Conservation (phyloP, 2,113 vertebrate genomes). For the Octodon degus region DNA sequence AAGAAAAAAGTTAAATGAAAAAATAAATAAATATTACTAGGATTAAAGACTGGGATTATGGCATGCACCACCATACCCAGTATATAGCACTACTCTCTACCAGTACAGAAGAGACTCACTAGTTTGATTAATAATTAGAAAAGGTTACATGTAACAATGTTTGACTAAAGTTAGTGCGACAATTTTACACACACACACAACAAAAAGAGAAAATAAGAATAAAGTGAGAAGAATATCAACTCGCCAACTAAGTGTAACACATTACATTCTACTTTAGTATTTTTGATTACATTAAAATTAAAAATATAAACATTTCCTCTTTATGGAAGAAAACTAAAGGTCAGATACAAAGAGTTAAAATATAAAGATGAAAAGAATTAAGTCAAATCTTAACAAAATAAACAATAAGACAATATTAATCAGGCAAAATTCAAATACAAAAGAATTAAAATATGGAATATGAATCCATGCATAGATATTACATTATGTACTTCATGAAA, state of each 20-base stretch:
- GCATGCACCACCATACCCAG: neutral
- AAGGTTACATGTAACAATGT: neutral
- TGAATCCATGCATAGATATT: neutral
- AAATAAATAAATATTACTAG: neutral
- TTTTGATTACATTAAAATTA: constrained; percentile 1
- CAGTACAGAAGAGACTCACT: neutral
- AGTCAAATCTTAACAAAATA: constrained; percentile 45
- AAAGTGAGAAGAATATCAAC: neutral
- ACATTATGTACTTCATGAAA: neutral
- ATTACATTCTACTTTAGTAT: neutral
- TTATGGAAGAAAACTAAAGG: neutral
- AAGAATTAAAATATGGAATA: constrained; percentile 34
- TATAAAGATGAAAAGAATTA: neutral
- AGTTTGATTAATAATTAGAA: neutral
- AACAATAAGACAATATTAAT: neutral
- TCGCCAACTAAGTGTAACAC: neutral
- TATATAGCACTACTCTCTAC: neutral
- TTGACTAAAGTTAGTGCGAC: neutral
- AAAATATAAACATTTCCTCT: neutral
- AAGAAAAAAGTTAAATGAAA: too few relatives aligned
- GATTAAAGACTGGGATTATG: neutral
- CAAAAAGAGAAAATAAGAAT: neutral
- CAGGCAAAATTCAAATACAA: constrained; percentile 5
- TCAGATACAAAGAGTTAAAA: constrained; percentile 7
- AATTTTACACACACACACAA: neutral